Percentiles rank a stretch among this genome's conserved stretches.
Conservation (phyloP, 2,888 invertebrate genomes). For the Caenorhabditis sulstoni region DNA sequence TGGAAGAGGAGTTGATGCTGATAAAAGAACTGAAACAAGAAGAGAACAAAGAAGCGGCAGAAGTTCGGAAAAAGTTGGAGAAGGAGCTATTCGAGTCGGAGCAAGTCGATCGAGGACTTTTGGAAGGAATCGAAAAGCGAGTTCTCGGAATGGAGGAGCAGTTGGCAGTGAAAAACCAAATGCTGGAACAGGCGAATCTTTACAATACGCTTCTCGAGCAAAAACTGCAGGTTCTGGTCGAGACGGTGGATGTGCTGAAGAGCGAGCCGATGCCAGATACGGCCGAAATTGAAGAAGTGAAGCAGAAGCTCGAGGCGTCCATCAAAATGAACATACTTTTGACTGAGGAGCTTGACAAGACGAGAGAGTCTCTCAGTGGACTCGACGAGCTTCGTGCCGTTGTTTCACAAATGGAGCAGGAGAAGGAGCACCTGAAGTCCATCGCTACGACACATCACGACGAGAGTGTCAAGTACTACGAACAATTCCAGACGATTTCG, state of each 20-base stretch:
- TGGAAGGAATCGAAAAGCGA: slow-evolving; percentile 48
- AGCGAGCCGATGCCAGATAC: not conserved
- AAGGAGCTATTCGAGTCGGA: slow-evolving; percentile 38
- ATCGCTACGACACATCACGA: slow-evolving; percentile 56
- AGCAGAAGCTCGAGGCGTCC: not conserved
- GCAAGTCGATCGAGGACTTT: slow-evolving; percentile 37
- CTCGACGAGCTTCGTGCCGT: not conserved
- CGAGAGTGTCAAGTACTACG: slow-evolving; percentile 64
- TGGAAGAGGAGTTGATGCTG: slow-evolving; percentile 21
- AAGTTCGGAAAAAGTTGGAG: slow-evolving; percentile 21
- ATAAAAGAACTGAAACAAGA: slow-evolving; percentile 16
- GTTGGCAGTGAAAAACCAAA: slow-evolving; percentile 2
- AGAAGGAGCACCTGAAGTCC: slow-evolving; percentile 36
- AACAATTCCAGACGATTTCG: slow-evolving; percentile 40
- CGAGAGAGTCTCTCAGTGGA: not conserved
- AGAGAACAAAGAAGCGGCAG: slow-evolving; percentile 11
- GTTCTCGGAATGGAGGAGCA: slow-evolving; percentile 30
- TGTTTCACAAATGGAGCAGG: not conserved
- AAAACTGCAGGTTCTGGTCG: not conserved
- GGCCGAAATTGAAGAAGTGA: not conserved
- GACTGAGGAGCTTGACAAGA: not conserved
- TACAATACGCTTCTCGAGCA: slow-evolving; percentile 5
- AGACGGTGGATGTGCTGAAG: not conserved
- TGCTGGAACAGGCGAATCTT: not conserved
- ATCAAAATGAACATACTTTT: not conserved